Conservation (phyloP, 2,113 vertebrate genomes). For the Pyxicephalus adspersus region DNA sequence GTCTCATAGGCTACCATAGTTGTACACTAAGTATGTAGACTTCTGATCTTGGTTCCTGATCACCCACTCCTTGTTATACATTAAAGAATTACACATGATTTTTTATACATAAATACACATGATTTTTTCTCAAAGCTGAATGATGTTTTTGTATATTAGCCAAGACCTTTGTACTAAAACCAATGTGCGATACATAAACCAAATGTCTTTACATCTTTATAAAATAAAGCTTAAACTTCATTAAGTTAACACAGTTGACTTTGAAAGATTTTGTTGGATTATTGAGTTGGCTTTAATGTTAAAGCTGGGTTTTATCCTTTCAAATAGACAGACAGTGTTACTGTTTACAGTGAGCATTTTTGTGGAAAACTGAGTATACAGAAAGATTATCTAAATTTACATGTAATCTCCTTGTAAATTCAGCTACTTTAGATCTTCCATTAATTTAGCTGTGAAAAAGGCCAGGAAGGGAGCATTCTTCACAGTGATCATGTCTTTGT, state of each 20-base stretch:
- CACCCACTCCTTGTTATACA: too few species aligned
- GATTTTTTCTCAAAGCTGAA: too few species aligned
- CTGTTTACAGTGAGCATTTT: conserved; percentile 49
- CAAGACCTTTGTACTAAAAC: neutral
- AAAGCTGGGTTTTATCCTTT: conserved; percentile 41
- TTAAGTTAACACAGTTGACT: conserved; percentile 28
- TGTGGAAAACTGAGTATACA: conserved; percentile 40
- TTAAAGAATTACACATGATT: too few species aligned
- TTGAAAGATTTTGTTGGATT: conserved; percentile 48
- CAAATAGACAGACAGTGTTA: conserved; percentile 35
- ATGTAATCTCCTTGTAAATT: conserved; percentile 49
- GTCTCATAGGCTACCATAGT: too few species aligned
- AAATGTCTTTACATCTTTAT: conserved; percentile 1
- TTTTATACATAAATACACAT: too few species aligned
- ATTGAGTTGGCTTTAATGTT: conserved; percentile 37
- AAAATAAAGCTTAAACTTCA: conserved; percentile 26
- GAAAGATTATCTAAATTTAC: conserved; percentile 45
- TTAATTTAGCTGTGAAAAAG: conserved; percentile 35
- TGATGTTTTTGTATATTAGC: too few species aligned
- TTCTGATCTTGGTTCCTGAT: too few species aligned
- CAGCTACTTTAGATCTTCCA: conserved; percentile 50
- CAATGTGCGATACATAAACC: neutral
- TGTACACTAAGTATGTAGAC: too few species aligned
- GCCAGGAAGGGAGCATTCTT: neutral
- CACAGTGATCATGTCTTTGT: neutral